These are phyloP conservation scores for Drosophila prostipennis DNA, from an alignment of 2,888 invertebrate species.

Conservation along the genomic window DNA sequence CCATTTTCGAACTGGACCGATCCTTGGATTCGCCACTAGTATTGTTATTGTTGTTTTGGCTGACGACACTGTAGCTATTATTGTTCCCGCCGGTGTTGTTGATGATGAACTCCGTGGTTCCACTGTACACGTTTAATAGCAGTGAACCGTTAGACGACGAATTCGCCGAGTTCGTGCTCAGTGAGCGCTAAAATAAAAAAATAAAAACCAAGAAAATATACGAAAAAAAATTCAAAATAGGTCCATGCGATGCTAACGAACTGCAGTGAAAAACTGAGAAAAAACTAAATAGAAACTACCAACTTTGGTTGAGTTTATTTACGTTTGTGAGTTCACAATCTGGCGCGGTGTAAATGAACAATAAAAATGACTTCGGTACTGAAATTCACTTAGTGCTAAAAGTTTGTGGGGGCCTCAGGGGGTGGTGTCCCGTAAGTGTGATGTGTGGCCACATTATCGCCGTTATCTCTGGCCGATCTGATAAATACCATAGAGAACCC, in stretches of 20 bases:
- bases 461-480: conserved; percentile 64
- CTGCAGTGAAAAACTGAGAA: conserved; percentile 35
- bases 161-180: conserved; percentile 71
- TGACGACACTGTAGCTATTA: conserved; percentile 50
- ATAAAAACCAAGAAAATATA: conserved; percentile 7
- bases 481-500: conserved; percentile 46
- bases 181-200: conserved; percentile 72
- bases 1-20: conserved; percentile 56
- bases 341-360: conserved; percentile 52
- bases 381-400: conserved; percentile 35
- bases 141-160: conserved; percentile 81
- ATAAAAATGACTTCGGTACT: conserved; percentile 49
- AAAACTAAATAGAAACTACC: conserved; percentile 23
- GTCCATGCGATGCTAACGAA: conserved; percentile 25
- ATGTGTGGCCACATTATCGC: conserved; percentile 53
- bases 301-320: conserved; percentile 22
- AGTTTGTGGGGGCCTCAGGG: conserved; percentile 8
- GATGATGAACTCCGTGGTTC: conserved; percentile 57
- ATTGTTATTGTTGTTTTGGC: conserved; percentile 17
- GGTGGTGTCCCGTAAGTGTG: conserved; percentile 11
- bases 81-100: conserved; percentile 47
- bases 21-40: conserved; percentile 51
- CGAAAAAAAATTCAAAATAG: conserved; percentile 1
- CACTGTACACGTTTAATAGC: conserved; percentile 65
- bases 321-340: conserved; percentile 43